Base-by-base conservation (phyloP, 2,888 invertebrate genomes). In the Cerastis leucographa region DNA sequence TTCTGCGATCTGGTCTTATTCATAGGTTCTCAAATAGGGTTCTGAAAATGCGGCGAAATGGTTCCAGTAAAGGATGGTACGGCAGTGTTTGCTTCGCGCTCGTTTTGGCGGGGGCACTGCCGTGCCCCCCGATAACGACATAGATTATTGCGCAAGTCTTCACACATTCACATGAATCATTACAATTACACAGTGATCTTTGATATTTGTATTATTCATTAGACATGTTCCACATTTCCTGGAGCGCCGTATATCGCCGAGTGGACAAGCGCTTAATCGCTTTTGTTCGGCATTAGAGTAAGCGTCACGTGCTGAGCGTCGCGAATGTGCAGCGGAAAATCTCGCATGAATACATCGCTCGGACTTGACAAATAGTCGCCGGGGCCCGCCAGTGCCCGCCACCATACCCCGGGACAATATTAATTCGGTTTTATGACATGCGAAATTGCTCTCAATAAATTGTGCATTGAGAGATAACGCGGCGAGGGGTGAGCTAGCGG, bases 381-480 rank as follows among this genome's bases (percentile, higher is more conserved):
- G 40, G 66, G 69, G 0, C 51, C 8, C 51, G 3, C 59, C 29
- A 19, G 29, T 29, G 54, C n/a, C 35, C 46, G 46, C 56, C 59
- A 40, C 71, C 68, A 22, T 49, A 67, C 59, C 64, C 71, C 59
- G 70, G 71, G 74, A 82, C 74, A 89, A 91, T 93, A 95, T 95
- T 96, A 94, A 96, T 96, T 95, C 91, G 94, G 93, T 93, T 96
- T 96, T 96, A 96, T 96, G 96, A 96, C 96, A 96, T 96, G 95
- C 95, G 94, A 96, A 96, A 96, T 96, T 96, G 92, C 94, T 95
- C 94, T 92, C 94, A 94, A 96, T 95, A 95, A 94, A 94, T 94
- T 94, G 95, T 94, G 92, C 94, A 93, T 93, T 89, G 92, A 91
- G 92, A 91, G 90, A 89, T 86, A 86, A 81, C 61, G 74, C 76